These are phyloP conservation scores for Oophaga sylvatica DNA, from an alignment of 2,797 vertebrate genomes.

Conservation along the genomic window DNA sequence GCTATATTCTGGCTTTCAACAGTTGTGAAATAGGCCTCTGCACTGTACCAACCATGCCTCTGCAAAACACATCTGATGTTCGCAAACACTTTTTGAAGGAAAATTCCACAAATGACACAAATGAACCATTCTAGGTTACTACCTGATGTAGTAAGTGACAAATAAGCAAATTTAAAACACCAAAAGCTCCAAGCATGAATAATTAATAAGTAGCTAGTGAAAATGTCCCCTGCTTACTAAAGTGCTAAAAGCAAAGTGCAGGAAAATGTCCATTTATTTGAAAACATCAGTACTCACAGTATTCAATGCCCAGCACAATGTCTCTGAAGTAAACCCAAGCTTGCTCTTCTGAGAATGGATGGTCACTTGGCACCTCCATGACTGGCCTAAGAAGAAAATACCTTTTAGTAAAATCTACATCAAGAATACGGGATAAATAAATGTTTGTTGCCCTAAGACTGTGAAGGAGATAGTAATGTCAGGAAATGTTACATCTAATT, in stretches of 20 bases:
- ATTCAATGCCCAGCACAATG: constrained; percentile 93
- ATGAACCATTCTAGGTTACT: too few relatives aligned
- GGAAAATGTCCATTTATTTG: neutral
- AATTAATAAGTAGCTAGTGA: neutral
- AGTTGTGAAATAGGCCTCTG: too few relatives aligned
- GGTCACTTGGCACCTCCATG: constrained; percentile 93
- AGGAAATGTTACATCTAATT: neutral
- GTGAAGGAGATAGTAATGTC: neutral
- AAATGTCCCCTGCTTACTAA: constrained; percentile 8
- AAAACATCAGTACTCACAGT: constrained; percentile 82
- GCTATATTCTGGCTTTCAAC: too few relatives aligned
- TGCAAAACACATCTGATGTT: too few relatives aligned
- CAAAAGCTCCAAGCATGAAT: constrained; percentile 9
- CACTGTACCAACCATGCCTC: too few relatives aligned
- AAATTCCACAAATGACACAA: too few relatives aligned
- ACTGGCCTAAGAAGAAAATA: constrained; percentile 80
- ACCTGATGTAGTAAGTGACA: neutral
- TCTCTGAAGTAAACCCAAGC: constrained; percentile 90
- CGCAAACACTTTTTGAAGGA: too few relatives aligned
- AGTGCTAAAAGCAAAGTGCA: constrained; percentile 41
- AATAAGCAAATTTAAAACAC: constrained; percentile 5
- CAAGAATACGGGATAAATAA: neutral
- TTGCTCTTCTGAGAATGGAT: constrained; percentile 87
- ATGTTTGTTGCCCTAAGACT: too few relatives aligned
- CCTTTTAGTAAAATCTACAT: neutral